phyloP scores from a whole-genome alignment of 35 echinoderm and acorn worm species.

The Apostichopus japonicus region DNA sequence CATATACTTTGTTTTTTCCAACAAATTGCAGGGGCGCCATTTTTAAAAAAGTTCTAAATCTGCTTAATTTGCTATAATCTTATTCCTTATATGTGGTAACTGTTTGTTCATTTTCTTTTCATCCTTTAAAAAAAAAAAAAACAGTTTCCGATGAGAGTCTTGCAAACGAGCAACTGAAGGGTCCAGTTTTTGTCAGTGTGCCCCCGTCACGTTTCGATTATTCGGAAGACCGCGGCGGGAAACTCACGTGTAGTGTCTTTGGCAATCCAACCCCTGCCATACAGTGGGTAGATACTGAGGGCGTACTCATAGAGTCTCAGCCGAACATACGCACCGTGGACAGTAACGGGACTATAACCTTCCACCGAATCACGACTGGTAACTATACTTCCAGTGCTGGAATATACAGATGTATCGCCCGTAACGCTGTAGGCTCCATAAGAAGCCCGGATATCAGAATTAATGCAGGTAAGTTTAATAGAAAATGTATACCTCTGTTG shows the following conservation, averaged over 20 bases:
- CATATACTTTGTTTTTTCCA: no score
- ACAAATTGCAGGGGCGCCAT: no score
- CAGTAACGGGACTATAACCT: conserved; percentile 79
- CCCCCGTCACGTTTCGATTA: conserved; percentile 73
- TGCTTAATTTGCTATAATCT: no score
- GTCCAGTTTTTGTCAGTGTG: conserved; percentile 82
- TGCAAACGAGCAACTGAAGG: conserved; percentile 50
- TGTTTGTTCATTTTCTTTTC: no score
- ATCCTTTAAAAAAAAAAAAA: no score
- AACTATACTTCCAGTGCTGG: conserved; percentile 64
- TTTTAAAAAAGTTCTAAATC: no score
- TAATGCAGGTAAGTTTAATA: conserved; percentile 86
- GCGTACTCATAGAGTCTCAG: conserved; percentile 60
- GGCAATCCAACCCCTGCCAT: conserved; percentile 77
- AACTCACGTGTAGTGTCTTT: conserved; percentile 75
- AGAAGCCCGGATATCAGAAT: conserved; percentile 85
- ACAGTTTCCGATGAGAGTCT: conserved; percentile 8
- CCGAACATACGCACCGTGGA: conserved; percentile 70
- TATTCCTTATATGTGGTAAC: no score
- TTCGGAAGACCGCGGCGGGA: conserved; percentile 65
- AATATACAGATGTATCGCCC: conserved; percentile 85
- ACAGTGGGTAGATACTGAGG: conserved; percentile 72
- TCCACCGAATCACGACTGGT: conserved; percentile 53
- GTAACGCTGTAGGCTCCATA: conserved; percentile 79
- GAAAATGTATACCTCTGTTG: no score